Conservation (phyloP, 2,113 vertebrate species). For the Galemys pyrenaicus region DNA sequence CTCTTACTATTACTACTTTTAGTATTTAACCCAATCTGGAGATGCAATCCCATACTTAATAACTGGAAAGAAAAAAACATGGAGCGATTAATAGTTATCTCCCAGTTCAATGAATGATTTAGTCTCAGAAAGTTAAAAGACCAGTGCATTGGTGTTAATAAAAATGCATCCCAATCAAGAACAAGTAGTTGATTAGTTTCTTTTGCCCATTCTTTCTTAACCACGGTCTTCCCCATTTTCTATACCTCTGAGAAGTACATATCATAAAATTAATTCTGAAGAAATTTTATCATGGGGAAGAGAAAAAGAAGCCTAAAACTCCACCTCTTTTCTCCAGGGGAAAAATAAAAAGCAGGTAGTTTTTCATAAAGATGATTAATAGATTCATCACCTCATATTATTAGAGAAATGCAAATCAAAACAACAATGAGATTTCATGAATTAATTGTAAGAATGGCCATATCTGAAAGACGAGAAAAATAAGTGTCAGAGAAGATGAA, state of each 20-base stretch:
- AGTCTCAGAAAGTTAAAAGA: not conserved
- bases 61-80: not conserved
- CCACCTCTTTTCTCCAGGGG: not conserved
- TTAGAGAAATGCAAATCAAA: too few relatives aligned
- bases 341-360: not conserved
- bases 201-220: not conserved
- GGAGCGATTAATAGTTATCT: not conserved
- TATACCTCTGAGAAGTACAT: not conserved
- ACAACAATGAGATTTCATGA: too few relatives aligned
- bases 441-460: too few relatives aligned
- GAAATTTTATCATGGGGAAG: not conserved
- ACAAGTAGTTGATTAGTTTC: not conserved
- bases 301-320: not conserved
- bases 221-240: not conserved
- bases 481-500: too few relatives aligned
- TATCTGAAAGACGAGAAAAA: too few relatives aligned
- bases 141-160: not conserved
- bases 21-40: not conserved
- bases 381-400: too few relatives aligned
- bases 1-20: not conserved
- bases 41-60: not conserved
- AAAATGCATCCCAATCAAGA: not conserved
- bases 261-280: not conserved
- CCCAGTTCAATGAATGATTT: not conserved
- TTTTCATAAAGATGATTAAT: too few relatives aligned